Percentiles rank a stretch among this genome's conserved stretches.
phyloP scores from a whole-genome alignment of 2,888 invertebrate genomes.

The Tanypteryx hageni region DNA sequence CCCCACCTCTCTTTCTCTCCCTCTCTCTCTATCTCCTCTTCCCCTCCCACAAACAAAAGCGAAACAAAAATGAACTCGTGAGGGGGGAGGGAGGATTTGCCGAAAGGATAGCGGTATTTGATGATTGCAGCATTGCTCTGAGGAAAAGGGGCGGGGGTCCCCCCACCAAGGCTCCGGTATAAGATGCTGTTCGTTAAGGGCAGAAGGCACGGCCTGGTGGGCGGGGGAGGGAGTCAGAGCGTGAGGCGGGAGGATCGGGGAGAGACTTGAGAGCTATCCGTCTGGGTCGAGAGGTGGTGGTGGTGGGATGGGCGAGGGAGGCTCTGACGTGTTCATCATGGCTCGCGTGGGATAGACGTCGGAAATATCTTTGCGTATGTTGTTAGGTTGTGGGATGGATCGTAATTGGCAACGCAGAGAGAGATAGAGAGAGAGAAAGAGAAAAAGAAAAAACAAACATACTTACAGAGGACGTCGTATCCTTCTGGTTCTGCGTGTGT shows the following conservation, averaged over 20 bases:
- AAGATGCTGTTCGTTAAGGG: slow-evolving; percentile 3
- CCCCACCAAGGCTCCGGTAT: background rate
- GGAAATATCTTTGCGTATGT: slow-evolving; percentile 47
- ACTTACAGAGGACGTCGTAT: background rate
- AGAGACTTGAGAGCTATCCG: background rate
- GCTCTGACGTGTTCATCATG: slow-evolving; percentile 35
- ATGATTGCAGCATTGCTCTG: slow-evolving; percentile 40
- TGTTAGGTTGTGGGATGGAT: slow-evolving; percentile 35
- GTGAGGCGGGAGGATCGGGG: background rate
- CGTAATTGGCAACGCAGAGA: slow-evolving; percentile 5
- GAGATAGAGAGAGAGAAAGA: background rate
- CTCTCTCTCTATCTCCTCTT: background rate
- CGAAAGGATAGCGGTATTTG: slow-evolving; percentile 59
- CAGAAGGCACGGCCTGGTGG: background rate
- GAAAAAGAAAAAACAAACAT: background rate
- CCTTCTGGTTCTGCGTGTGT: background rate
- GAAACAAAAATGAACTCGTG: slow-evolving; percentile 28
- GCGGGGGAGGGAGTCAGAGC: background rate
- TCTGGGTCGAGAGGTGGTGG: background rate
- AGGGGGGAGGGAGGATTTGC: background rate
- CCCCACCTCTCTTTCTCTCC: no score
- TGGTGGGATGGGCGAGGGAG: background rate
- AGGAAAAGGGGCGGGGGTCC: background rate
- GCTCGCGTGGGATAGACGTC: slow-evolving; percentile 30
- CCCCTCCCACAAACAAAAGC: slow-evolving; percentile 33